These are phyloP conservation scores for Macrotis lagotis DNA, from an alignment of 2,113 vertebrate species.

Conservation along the genomic window DNA sequence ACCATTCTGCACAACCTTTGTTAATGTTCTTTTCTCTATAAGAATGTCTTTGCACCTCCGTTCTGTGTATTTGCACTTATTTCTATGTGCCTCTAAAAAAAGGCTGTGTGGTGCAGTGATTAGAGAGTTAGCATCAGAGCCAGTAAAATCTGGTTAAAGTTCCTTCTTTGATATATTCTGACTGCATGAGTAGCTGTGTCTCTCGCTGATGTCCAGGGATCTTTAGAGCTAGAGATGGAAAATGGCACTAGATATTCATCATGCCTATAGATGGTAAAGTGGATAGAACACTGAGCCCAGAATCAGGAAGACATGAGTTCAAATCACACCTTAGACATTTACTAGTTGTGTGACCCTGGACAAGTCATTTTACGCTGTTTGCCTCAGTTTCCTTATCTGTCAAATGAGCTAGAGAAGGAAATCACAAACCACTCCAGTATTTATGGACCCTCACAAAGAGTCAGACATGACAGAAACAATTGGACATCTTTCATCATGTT, in stretches of 20 bases:
- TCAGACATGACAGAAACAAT: neutral
- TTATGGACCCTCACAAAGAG: too few species aligned
- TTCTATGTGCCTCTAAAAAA: neutral
- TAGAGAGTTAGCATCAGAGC: neutral
- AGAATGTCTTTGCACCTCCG: neutral
- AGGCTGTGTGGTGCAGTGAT: neutral
- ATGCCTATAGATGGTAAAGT: neutral
- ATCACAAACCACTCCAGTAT: neutral
- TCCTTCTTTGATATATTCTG: neutral
- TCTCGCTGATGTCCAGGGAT: neutral
- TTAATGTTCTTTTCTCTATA: neutral
- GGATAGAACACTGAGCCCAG: neutral
- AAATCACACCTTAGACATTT: neutral
- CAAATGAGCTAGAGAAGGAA: neutral
- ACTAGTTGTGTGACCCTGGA: neutral
- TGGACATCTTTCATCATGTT: fast-evolving
- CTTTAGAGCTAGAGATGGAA: neutral
- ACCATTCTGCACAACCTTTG: neutral
- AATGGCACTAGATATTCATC: neutral
- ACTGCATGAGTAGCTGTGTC: neutral
- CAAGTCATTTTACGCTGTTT: neutral
- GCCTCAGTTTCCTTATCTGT: neutral
- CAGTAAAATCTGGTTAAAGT: neutral
- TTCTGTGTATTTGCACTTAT: neutral
- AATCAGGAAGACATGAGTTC: neutral